These are phyloP conservation scores for Lymantria dispar DNA, from an alignment of 2,888 invertebrate genomes.

Conservation along the genomic window DNA sequence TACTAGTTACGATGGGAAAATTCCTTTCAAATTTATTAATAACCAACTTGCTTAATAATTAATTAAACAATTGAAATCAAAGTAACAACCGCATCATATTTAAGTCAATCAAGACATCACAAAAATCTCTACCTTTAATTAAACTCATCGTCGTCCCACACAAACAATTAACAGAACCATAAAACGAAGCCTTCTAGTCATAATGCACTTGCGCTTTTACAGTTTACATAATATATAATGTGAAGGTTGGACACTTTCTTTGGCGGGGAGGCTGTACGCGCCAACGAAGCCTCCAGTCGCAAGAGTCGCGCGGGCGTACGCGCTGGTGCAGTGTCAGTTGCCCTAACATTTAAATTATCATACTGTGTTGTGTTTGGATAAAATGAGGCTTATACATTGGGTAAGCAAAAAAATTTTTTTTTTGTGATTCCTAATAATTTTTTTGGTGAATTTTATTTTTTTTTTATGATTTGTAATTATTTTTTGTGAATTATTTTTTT, in stretches of 20 bases:
- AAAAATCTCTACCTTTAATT: slow-evolving; percentile 1
- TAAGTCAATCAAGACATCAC: slow-evolving; percentile 2
- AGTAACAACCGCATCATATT: slow-evolving; percentile 1
- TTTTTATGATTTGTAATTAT: not conserved
- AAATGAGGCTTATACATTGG: slow-evolving; percentile 76
- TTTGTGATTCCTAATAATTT: slow-evolving; percentile 2
- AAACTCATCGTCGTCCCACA: slow-evolving; percentile 2
- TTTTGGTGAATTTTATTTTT: not conserved
- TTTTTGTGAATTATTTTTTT: too few relatives aligned
- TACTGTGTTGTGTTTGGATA: slow-evolving; percentile 72
- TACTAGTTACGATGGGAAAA: too few relatives aligned
- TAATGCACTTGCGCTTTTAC: slow-evolving; percentile 65
- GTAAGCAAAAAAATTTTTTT: slow-evolving; percentile 48
- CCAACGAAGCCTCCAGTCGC: slow-evolving; percentile 56
- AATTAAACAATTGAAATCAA: not conserved
- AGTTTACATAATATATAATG: slow-evolving; percentile 74
- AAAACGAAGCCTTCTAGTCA: slow-evolving; percentile 36
- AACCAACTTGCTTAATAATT: too few relatives aligned
- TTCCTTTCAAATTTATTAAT: too few relatives aligned
- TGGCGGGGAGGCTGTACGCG: slow-evolving; percentile 63
- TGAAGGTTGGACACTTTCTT: slow-evolving; percentile 73
- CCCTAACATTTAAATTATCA: slow-evolving; percentile 44
- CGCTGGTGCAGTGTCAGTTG: slow-evolving; percentile 69
- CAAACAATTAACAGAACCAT: slow-evolving; percentile 18
- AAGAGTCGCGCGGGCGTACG: slow-evolving; percentile 64